phyloP scores from a whole-genome alignment of 2,113 vertebrate genomes.

The Hystrix brachyura region DNA sequence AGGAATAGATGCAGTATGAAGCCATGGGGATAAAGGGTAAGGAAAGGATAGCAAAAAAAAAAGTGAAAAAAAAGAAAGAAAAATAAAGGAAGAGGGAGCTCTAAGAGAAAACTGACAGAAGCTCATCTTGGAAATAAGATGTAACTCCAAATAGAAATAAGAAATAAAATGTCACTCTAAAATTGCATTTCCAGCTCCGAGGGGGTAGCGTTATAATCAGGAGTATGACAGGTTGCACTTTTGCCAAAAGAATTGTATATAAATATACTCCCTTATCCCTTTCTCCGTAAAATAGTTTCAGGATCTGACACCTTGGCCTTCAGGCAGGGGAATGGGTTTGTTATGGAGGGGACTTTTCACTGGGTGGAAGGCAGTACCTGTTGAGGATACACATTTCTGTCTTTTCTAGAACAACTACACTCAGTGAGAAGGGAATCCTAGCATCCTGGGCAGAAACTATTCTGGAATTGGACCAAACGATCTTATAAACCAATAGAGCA shows the following conservation, averaged over 20 bases:
- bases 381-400: neutral
- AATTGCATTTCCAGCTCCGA: neutral
- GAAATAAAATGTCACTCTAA: neutral
- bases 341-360: neutral
- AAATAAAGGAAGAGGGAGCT: neutral
- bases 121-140: neutral
- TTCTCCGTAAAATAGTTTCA: neutral
- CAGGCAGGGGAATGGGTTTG: neutral
- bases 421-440: neutral
- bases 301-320: neutral
- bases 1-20: neutral
- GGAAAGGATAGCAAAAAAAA: neutral
- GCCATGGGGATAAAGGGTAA: rapidly evolving
- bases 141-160: neutral
- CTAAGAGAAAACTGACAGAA: neutral
- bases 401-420: neutral
- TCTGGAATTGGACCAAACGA: neutral
- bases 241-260: neutral
- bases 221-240: neutral
- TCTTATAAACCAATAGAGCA: neutral
- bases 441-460: neutral
- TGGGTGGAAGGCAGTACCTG: neutral
- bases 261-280: neutral
- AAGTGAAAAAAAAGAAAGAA: neutral
- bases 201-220: neutral